Conservation (phyloP, 2,888 invertebrate species). For the Melieria omissa region DNA sequence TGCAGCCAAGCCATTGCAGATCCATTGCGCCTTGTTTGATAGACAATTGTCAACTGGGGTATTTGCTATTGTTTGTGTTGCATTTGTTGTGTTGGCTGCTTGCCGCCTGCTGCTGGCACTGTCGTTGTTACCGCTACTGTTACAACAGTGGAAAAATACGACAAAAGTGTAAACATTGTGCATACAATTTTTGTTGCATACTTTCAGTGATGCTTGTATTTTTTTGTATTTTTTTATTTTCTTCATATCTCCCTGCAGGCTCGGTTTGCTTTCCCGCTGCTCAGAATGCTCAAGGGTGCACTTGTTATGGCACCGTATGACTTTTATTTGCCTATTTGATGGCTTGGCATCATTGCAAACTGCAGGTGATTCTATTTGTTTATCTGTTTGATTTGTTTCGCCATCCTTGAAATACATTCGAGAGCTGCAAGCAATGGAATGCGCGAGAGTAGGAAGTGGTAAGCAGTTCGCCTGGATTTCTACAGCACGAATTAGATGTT, state of each 20-base stretch:
- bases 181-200: not conserved
- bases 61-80: conserved; percentile 17
- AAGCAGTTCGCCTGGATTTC: too few species aligned
- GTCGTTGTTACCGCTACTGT: conserved; percentile 19
- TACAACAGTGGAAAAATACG: conserved; percentile 2
- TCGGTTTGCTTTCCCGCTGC: conserved; percentile 11
- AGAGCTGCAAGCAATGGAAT: too few species aligned
- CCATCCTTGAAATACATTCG: too few species aligned
- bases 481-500: too few species aligned
- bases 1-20: conserved; percentile 27
- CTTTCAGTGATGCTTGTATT: conserved; percentile 24
- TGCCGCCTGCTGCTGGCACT: not conserved
- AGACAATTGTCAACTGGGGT: conserved; percentile 48
- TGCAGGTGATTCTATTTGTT: too few species aligned
- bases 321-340: too few species aligned
- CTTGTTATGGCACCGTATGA: conserved; percentile 14
- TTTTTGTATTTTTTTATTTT: not conserved
- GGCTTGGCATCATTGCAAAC: too few species aligned
- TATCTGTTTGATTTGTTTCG: too few species aligned
- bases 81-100: conserved; percentile 19
- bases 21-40: conserved; percentile 40
- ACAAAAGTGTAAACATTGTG: not conserved
- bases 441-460: too few species aligned
- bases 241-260: too few species aligned
- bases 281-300: conserved; percentile 35